Base-by-base conservation (phyloP, 1,140 invertebrate genomes). In the Drosophila busckii region DNA sequence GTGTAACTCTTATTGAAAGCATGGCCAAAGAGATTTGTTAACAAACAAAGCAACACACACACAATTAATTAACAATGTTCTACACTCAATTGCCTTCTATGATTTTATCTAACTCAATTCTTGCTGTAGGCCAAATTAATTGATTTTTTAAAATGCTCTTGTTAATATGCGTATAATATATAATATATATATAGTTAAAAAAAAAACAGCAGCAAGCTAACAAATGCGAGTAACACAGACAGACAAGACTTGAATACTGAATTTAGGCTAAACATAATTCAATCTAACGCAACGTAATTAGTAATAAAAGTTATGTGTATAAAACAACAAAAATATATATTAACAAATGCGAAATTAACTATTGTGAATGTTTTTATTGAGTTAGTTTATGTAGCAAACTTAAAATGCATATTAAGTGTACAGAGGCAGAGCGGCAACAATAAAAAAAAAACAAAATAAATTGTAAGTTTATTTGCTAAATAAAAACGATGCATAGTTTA, bases 1-100 rank as follows among this genome's bases (percentile, higher is more conserved):
- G 38, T 22, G 17, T 13, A 17, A 37, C 16, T 17, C 9, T 34
- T 23, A 31, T 35, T 78, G 70, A 56, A 71, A 78, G 60, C 46
- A 41, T 78, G 78, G 71, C 71, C 73, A 80, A 80, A 78, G 73
- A 78, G 52, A 80, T 80, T 78, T 76, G 66, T 76, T 76, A 80
- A 64, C 64, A 76, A 71, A 53, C 34, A 40, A 55, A 42, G 6
- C n/a, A n/a, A n/a, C n/a, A n/a, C n/a, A n/a, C n/a, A 23, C 12
- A 55, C 23, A 42, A 55, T 61, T 61, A 61, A 55, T 55, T 55
- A 55, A 23, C 23, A 45, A 12, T 5, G 10, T 10, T 52, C 31
- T 29, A n/a, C 10, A 15, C 45, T 55, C 42, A 16, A 38, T 55
- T 48, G 53, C 48, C 55, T 59, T 44, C 12, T 60, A 37, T 53